Percentiles rank a stretch among this genome's conserved stretches.
Conservation (phyloP, 2,113 vertebrate genomes). For the Solea senegalensis region DNA sequence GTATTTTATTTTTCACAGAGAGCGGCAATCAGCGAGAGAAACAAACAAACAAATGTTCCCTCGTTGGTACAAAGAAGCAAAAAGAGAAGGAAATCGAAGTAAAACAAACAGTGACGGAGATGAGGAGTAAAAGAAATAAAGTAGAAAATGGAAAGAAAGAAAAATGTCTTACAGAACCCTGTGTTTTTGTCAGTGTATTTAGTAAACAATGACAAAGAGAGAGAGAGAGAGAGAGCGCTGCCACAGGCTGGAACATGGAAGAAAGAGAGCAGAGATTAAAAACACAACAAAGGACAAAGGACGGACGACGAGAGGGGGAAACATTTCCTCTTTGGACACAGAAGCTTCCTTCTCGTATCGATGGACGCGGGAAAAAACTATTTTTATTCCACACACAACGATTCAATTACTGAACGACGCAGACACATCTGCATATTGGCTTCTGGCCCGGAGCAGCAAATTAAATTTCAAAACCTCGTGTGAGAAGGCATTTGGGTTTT, state of each 20-base stretch:
- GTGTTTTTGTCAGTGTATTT: conserved; percentile 19
- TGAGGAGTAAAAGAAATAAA: no score
- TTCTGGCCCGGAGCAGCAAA: conserved; percentile 25
- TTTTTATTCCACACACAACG: conserved; percentile 30
- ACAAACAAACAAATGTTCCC: no score
- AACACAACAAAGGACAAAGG: conserved; percentile 19
- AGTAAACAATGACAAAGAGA: conserved; percentile 35
- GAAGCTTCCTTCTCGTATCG: not conserved
- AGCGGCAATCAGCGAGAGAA: no score
- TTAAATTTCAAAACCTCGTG: conserved; percentile 10
- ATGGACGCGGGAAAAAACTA: not conserved
- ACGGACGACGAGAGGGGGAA: not conserved
- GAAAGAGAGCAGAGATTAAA: conserved; percentile 10
- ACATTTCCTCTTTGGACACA: conserved; percentile 28
- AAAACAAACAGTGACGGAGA: no score
- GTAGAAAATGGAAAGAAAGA: conserved; percentile 1
- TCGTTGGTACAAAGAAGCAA: no score
- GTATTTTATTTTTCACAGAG: no score
- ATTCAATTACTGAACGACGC: conserved; percentile 36
- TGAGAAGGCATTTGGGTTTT: not conserved
- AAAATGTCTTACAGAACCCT: conserved; percentile 9
- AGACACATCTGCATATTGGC: conserved; percentile 23
- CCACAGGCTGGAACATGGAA: not conserved
- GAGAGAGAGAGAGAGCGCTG: not conserved
- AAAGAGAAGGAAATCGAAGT: no score